Base-by-base conservation (phyloP, 2,888 invertebrate species). In the Odontothrips loti region DNA sequence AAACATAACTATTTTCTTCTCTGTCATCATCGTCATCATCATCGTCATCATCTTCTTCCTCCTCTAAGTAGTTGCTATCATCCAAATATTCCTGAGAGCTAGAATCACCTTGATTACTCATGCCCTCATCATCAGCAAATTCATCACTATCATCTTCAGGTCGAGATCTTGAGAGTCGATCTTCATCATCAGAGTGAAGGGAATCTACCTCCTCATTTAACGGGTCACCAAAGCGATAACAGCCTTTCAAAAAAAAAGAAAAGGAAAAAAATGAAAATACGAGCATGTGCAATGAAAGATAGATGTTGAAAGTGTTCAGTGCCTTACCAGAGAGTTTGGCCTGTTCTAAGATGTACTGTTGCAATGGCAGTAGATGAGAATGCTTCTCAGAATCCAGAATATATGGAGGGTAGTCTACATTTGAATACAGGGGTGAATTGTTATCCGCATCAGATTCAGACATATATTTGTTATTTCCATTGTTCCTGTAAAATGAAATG, bases 281-380 rank as follows among this genome's bases (percentile, higher is more conserved):
- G 79, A 80, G 43, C 79, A 79, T 63, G 23, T 29, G 29, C 6
- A 15, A 15, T 68, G 2, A 68, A 68, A 68, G 68, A n/a, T 23
- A 68, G 9, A 1, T 47, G 2, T 29, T 6, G 3, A 10, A 78
- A 81, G 10, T 47, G 2, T 29, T 6, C 17, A 20, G 47, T 81
- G n/a, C 82, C 82, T 83, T 84, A 91, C 93, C 92, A 82, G 92
- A 92, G 79, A 93, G 87, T 85, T 94, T 94, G 0, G 94, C 94
- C 88, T 96, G 96, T 86, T 96, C 95, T 85, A 96, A 90, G 84
- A 96, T 93, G 86, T 96, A 96, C 87, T 96, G 95, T 87, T 96
- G 95, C 83, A 96, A 88, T 15, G 96, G 96, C 85, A 95, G 87
- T 83, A 96, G 88, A 86, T 95, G 95, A 75, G 86, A 85, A 81